Conservation (phyloP, 2,797 vertebrate species). For the Arremon brunneinucha region DNA sequence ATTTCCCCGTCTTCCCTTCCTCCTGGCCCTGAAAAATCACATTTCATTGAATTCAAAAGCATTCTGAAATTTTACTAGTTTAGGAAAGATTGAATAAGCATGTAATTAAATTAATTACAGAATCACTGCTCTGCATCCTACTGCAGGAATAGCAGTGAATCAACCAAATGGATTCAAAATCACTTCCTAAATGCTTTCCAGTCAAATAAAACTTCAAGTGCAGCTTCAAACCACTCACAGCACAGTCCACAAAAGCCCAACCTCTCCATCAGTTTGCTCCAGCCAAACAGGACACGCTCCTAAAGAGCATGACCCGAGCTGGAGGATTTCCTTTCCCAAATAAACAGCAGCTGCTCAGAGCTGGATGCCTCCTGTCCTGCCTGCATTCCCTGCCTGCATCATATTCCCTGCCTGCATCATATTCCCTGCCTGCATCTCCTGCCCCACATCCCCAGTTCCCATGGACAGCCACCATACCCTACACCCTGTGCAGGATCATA, state of each 20-base stretch:
- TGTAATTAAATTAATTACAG: slow-evolving; percentile 64
- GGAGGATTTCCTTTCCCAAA: not conserved
- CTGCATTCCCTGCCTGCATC: not conserved
- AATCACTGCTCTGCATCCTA: slow-evolving; percentile 56
- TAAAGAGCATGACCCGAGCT: fast-evolving
- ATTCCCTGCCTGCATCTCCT: not conserved
- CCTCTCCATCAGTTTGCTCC: not conserved
- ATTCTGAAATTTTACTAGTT: slow-evolving; percentile 41
- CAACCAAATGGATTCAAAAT: slow-evolving; percentile 50
- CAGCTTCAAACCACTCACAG: slow-evolving; percentile 6
- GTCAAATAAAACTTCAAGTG: slow-evolving; percentile 25
- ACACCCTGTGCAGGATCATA: not conserved
- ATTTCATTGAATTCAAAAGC: slow-evolving; percentile 13
- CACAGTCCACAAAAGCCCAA: not conserved
- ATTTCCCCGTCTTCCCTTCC: not conserved
- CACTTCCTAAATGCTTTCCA: slow-evolving; percentile 46
- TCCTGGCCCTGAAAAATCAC: slow-evolving; percentile 28
- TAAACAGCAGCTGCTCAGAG: not conserved
- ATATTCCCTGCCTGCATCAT: not conserved
- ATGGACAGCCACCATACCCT: not conserved
- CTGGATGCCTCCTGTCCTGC: not conserved
- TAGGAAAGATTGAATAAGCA: slow-evolving; percentile 54
- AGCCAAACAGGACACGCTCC: fast-evolving
- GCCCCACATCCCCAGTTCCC: not conserved
- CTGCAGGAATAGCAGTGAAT: slow-evolving; percentile 32